These are phyloP conservation scores for Gymnocypris eckloni DNA, from an alignment of 2,797 vertebrate genomes.

Conservation along the genomic window DNA sequence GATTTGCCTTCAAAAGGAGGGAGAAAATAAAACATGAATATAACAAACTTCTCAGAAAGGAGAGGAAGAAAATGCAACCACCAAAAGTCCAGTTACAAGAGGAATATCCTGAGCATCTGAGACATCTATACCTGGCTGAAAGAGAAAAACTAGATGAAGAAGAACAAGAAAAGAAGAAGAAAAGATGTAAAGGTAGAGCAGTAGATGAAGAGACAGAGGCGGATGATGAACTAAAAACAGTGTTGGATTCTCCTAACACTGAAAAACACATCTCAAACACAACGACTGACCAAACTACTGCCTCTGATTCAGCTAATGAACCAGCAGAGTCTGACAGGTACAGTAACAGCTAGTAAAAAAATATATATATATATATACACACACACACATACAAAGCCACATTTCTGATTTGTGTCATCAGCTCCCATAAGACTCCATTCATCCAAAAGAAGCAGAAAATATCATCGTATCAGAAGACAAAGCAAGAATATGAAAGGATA, in stretches of 20 bases:
- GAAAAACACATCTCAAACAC: conserved; percentile 23
- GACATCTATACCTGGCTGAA: conserved; percentile 92
- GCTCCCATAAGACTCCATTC: conserved; percentile 17
- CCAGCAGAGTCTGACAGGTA: conserved; percentile 46
- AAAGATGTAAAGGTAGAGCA: conserved; percentile 69
- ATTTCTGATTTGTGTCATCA: conserved; percentile 25
- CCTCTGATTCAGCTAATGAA: conserved; percentile 46
- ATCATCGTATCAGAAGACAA: conserved; percentile 89
- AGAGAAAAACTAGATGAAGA: conserved; percentile 80
- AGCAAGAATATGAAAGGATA: conserved; percentile 87
- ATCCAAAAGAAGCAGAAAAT: conserved; percentile 79
- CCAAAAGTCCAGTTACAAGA: conserved; percentile 75
- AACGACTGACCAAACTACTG: neutral
- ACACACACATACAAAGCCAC: neutral
- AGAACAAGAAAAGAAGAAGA: conserved; percentile 68
- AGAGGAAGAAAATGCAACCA: conserved; percentile 65
- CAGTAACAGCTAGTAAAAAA: neutral
- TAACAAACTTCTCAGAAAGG: conserved; percentile 83
- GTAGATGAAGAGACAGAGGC: conserved; percentile 2
- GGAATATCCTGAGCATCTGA: conserved; percentile 91
- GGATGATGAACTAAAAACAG: conserved; percentile 1
- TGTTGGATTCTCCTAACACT: neutral
- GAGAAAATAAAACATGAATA: conserved; percentile 86
- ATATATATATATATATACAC: accelerated
- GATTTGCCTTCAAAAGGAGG: conserved; percentile 90